phyloP scores from a whole-genome alignment of 2,797 vertebrate genomes.

The Malacoctenus gilli region DNA sequence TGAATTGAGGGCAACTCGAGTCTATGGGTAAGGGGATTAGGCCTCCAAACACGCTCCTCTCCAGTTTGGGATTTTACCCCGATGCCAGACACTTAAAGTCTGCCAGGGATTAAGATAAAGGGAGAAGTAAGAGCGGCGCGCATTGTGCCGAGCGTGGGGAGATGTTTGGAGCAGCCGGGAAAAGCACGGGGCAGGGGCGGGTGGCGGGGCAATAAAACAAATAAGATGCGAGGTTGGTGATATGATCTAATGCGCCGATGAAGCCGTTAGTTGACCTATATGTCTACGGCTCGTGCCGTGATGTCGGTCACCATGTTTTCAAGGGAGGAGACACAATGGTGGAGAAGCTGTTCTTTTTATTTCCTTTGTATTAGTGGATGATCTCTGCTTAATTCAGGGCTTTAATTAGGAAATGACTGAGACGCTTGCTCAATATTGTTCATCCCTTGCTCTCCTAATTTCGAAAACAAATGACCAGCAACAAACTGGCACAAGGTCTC shows the following conservation, averaged over 20 bases:
- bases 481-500: background rate
- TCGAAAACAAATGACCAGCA: conserved; percentile 31
- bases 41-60: conserved; percentile 78
- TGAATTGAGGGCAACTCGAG: conserved; percentile 80
- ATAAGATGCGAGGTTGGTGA: conserved; percentile 49
- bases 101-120: conserved; percentile 83
- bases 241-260: conserved; percentile 68
- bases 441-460: conserved; percentile 25
- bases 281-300: conserved; percentile 63
- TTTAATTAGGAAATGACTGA: conserved; percentile 71
- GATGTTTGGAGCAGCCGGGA: conserved; percentile 64
- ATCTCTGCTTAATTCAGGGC: conserved; percentile 69
- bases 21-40: conserved; percentile 81
- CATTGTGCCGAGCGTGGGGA: conserved; percentile 59
- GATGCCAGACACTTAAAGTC: conserved; percentile 85
- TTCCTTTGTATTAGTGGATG: conserved; percentile 72
- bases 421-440: conserved; percentile 27
- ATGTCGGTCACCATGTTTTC: conserved; percentile 71
- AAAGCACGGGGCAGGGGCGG: conserved; percentile 57
- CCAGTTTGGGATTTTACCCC: conserved; percentile 80
- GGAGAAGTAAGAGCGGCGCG: conserved; percentile 77
- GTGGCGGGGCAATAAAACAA: conserved; percentile 53
- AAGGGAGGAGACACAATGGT: conserved; percentile 71
- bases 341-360: conserved; percentile 75
- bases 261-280: conserved; percentile 73